Conservation (phyloP, 1,140 invertebrate species). For the Aplysia californica region DNA sequence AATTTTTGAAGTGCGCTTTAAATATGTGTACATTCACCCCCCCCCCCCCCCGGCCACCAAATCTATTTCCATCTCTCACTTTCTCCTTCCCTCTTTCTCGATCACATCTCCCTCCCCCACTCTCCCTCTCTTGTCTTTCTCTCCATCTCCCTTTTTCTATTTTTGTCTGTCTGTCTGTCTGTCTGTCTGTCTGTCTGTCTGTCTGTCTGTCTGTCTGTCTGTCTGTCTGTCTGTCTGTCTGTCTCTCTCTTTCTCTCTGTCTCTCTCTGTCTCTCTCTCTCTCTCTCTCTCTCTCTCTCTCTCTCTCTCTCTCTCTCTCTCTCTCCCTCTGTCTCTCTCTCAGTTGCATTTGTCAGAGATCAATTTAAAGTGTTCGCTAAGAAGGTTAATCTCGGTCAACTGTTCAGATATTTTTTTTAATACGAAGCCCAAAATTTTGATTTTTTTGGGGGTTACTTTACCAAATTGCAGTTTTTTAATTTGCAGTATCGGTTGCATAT, state of each 20-base stretch:
- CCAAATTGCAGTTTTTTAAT: no score
- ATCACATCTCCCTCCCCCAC: not conserved
- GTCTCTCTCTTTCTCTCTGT: not conserved
- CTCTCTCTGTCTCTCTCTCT: not conserved
- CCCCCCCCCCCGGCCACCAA: no score
- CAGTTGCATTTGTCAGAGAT: not conserved
- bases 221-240: constrained; percentile 20
- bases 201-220: constrained; percentile 1
- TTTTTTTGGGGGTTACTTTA: no score
- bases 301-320: constrained; percentile 27
- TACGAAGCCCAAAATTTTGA: no score
- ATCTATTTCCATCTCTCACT: constrained; percentile 3
- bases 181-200: constrained; percentile 2
- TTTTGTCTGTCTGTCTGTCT: not conserved
- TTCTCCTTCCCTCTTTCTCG: constrained; percentile 1
- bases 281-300: constrained; percentile 14
- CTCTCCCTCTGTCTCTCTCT: not conserved
- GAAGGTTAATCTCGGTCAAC: no score
- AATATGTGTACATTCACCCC: no score
- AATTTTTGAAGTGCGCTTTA: no score
- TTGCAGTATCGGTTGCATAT: no score
- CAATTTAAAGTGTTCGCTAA: not conserved
- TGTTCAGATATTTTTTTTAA: no score
- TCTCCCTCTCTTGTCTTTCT: not conserved
- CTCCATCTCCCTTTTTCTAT: not conserved